Evolutionary conservation across 2,888 invertebrate genomes (phyloP).

Genomic region (Vannuccia rotundouncinata): DNA sequence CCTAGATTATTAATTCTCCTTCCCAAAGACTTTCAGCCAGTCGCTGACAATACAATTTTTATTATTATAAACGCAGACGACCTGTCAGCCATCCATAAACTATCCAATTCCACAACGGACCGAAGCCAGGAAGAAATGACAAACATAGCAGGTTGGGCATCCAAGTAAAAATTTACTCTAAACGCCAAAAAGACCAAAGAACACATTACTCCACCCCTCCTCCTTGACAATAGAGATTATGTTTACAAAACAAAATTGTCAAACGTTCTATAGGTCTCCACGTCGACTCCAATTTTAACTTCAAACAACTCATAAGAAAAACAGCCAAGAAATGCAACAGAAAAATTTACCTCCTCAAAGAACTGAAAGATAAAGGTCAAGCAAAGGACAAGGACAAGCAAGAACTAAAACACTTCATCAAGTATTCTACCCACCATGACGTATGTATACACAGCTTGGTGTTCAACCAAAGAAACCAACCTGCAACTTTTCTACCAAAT

Average conservation of each 20-base stretch:
- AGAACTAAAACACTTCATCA: slow-evolving; percentile 13
- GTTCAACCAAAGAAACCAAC: too few species aligned
- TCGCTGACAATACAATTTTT: not conserved
- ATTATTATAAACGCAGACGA: slow-evolving; percentile 1
- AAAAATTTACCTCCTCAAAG: not conserved
- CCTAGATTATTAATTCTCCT: not conserved
- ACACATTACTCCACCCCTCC: not conserved
- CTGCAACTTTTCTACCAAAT: too few species aligned
- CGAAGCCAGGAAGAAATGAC: slow-evolving; percentile 19
- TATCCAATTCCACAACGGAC: slow-evolving; percentile 12
- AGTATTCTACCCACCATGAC: too few species aligned
- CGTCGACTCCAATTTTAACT: slow-evolving; percentile 2
- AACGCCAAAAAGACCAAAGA: slow-evolving; percentile 15
- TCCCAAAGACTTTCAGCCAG: not conserved
- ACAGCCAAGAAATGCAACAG: not conserved
- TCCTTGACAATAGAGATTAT: not conserved
- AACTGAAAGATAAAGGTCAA: not conserved
- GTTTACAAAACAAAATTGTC: slow-evolving; percentile 17
- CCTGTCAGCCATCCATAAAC: slow-evolving; percentile 12
- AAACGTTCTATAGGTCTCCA: slow-evolving; percentile 4
- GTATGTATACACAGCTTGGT: too few species aligned
- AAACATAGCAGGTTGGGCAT: slow-evolving; percentile 2
- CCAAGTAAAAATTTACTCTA: not conserved
- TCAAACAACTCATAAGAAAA: slow-evolving; percentile 12
- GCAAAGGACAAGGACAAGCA: not conserved